These are phyloP conservation scores for Chrysolina oricalcia DNA, from an alignment of 2,888 invertebrate species.

Conservation along the genomic window DNA sequence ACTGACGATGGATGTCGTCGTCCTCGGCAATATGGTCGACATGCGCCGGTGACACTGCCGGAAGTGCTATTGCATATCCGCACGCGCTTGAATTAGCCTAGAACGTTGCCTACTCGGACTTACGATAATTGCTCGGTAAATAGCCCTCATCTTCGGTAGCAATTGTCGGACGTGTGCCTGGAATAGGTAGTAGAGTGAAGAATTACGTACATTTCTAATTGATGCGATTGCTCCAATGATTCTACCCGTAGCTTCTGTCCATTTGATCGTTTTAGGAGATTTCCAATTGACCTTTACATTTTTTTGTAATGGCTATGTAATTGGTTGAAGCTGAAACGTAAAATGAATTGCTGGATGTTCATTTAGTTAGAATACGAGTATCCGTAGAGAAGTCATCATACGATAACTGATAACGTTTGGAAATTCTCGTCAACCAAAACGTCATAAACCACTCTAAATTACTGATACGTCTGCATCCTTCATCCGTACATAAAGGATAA, in stretches of 20 bases:
- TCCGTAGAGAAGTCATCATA: no score
- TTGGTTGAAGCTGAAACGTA: background rate
- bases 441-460: no score
- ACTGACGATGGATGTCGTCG: conserved; percentile 15
- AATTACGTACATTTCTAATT: background rate
- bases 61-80: conserved; percentile 29
- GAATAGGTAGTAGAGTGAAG: conserved; percentile 7
- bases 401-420: no score
- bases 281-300: background rate
- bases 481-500: no score
- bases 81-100: conserved; percentile 25
- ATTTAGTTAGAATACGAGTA: no score
- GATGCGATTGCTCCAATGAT: background rate
- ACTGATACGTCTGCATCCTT: no score
- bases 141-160: conserved; percentile 17
- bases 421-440: no score
- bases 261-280: background rate
- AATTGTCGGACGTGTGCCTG: conserved; percentile 7
- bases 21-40: conserved; percentile 30
- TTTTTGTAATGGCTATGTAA: background rate
- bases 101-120: conserved; percentile 15
- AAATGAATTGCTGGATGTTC: background rate
- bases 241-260: background rate
- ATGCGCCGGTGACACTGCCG: conserved; percentile 35
- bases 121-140: conserved; percentile 10